A percentile compares a stretch with the other conserved stretches of the same genome.
phyloP scores from a whole-genome alignment of 1,140 invertebrate species.

The Polyergus mexicanus region DNA sequence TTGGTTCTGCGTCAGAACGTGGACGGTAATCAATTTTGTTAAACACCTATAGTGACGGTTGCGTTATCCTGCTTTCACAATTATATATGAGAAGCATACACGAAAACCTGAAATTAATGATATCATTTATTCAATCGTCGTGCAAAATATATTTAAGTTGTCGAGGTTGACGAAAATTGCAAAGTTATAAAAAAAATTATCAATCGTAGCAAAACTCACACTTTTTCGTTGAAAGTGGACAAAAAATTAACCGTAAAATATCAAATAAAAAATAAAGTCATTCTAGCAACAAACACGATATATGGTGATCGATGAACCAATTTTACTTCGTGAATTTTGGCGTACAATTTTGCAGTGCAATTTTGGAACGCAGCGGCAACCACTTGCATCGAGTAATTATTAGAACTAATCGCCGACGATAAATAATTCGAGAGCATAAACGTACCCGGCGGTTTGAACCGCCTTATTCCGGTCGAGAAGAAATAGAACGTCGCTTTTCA shows the following conservation, averaged over 20 bases:
- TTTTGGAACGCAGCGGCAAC: neutral
- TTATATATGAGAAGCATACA: neutral
- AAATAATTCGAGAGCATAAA: constrained; percentile 26
- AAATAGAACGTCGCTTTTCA: constrained; percentile 28
- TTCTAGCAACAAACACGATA: neutral
- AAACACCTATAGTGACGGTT: constrained; percentile 34
- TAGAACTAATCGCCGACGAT: constrained; percentile 22
- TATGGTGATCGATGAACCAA: constrained; percentile 5
- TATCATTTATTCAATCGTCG: constrained; percentile 26
- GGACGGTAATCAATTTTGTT: constrained; percentile 44
- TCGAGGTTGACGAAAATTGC: constrained; percentile 1
- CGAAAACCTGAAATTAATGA: constrained; percentile 31
- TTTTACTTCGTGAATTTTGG: constrained; percentile 18
- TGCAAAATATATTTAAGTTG: neutral
- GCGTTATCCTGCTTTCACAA: constrained; percentile 11
- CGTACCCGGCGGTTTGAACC: neutral
- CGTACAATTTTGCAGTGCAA: neutral
- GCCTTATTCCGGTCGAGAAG: constrained; percentile 11
- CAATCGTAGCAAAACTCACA: constrained; percentile 8
- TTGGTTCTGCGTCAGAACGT: constrained; percentile 46
- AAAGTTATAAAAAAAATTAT: constrained; percentile 28
- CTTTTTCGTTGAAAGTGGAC: constrained; percentile 23
- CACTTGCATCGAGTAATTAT: neutral
- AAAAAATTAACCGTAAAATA: constrained; percentile 29
- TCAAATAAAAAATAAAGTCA: constrained; percentile 36